Base-by-base conservation (phyloP, 1,140 invertebrate species). In the Pissodes strobi region DNA sequence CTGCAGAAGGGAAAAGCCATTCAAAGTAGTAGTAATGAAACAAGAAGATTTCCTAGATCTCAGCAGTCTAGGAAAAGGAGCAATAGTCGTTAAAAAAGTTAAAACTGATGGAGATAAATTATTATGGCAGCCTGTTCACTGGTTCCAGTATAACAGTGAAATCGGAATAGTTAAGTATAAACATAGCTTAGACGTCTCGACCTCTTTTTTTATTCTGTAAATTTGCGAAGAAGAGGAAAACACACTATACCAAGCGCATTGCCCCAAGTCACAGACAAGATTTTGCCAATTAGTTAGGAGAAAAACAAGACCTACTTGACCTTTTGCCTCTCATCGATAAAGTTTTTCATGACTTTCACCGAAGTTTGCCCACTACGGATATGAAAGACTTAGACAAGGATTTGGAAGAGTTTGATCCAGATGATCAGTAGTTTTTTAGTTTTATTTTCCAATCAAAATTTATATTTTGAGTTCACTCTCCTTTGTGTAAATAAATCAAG, bases 21-120 rank as follows among this genome's bases (percentile, higher is more conserved):
- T 55, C 21, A 55, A 55, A 55, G 27, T 55, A 38, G 37, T 55
- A 30, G 21, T 46, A 49, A 60, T 60, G 30, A 60, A 45, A 22
- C 13, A 38, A 48, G 43, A 60, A 3, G 12, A 60, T 23, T 41
- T 55, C 13, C 25, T 49, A 1, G 46, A 49, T 49, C 25, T 49
- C 9, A 27, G n/a, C 9, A 25, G 22, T 13, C 22, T 49, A 1
- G 2, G n/a, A 27, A 49, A 49, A 49, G 46, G 22, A 17, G n/a
- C 21, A 13, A 10, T 48, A 21, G 46, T 13, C 22, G 2, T 41
- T 41, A 6, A 41, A 41, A 41, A 41, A 41, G 30, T 34, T 34
- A 34, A 34, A 3, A 41, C 38, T 41, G 38, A 41, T 41, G 38
- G 38, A 6, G 38, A 41, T 4, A 41, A 41, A 41, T 41, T 41